Base-by-base conservation (phyloP, 1,140 invertebrate species). In the Centruroides vittatus region DNA sequence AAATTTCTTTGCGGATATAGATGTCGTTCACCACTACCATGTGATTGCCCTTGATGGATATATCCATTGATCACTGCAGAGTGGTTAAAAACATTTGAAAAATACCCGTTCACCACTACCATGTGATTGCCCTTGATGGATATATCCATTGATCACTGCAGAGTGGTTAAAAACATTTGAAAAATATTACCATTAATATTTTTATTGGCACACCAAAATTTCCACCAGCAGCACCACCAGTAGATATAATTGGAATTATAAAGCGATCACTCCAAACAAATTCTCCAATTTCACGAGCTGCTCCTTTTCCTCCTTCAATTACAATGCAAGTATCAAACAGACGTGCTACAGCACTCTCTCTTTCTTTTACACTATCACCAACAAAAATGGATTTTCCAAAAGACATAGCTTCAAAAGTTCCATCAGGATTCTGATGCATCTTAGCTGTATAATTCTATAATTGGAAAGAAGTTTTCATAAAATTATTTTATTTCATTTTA, bases 251-350 rank as follows among this genome's bases (percentile, higher is more conserved):
- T 11, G 74, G 74, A 48, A 75, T 69, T 13, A 75, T 73, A 57
- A 72, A 68, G 55, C 72, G 70, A 59, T 74, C 74, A 64, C 72
- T 74, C 74, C 74, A 75, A 4, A 70, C 68, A 64, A 75, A 74
- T 66, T 75, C 68, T 58, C 73, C 70, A n/a, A 72, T 67, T 63
- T 73, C 72, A 58, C 73, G 72, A 8, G 72, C 70, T 48, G 72
- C 67, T 51, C 67, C 67, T 47, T 67, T 66, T 5, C 70, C 73
- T 48, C 73, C 73, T 67, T 73, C 73, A 55, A 76, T 68, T 5
- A 76, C 64, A 35, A 76, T 67, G 64, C 73, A 75, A 10, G 73
- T 70, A 54, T 73, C 70, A 51, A 75, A 68, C 35, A 70, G 62
- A 47, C 72, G 61, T 3, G 71, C 69, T 6, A 73, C 71, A 48